Evolutionary conservation across 2,113 vertebrate species (phyloP).

Genomic region (Coracopsis vasa): DNA sequence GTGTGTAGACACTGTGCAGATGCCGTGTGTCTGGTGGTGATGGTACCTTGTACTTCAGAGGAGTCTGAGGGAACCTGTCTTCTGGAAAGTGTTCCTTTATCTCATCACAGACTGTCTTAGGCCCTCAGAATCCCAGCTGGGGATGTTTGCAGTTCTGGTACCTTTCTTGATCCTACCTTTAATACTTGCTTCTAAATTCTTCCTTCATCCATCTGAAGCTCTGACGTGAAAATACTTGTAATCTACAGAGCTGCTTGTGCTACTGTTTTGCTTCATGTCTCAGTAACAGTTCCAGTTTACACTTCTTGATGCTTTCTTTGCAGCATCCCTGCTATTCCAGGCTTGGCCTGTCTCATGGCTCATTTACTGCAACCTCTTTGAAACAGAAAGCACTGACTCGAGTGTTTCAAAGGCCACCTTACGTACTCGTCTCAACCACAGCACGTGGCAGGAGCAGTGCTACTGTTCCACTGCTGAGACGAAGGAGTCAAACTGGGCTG

Average conservation of each 20-base stretch:
- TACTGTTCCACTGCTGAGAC: not conserved
- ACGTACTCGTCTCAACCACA: fast-evolving
- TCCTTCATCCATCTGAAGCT: not conserved
- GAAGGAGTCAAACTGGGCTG: not conserved
- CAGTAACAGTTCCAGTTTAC: not conserved
- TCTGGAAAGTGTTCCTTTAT: not conserved
- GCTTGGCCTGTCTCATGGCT: not conserved
- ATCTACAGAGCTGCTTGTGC: not conserved
- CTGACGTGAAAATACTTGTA: not conserved
- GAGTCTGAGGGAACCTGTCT: not conserved
- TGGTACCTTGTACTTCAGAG: not conserved
- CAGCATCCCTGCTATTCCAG: not conserved
- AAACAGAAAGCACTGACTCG: fast-evolving
- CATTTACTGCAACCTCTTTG: not conserved
- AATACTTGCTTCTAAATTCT: not conserved
- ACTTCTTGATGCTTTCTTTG: not conserved
- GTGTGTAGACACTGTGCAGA: not conserved
- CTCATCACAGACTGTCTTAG: not conserved
- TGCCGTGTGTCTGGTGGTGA: not conserved
- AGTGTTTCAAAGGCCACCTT: not conserved
- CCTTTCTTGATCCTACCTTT: not conserved
- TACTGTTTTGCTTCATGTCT: not conserved
- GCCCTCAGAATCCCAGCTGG: not conserved
- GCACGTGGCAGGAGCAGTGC: not conserved
- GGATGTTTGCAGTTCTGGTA: not conserved